Base-by-base conservation (phyloP, 2,888 invertebrate genomes). In the Perithous albicinctus region DNA sequence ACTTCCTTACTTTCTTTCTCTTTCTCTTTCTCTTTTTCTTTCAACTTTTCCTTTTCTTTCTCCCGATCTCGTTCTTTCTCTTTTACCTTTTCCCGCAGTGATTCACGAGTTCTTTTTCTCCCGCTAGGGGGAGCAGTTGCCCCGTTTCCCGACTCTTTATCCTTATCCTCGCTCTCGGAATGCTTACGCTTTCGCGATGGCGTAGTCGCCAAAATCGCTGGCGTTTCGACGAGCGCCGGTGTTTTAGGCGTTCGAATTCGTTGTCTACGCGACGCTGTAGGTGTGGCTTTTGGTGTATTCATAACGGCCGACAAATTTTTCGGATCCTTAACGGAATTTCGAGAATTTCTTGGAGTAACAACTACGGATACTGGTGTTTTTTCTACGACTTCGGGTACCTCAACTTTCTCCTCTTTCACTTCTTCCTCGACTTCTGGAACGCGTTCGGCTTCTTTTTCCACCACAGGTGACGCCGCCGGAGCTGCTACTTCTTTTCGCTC, bases 151-250 rank as follows among this genome's bases (percentile, higher is more conserved):
- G 64, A 46, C 15, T 87, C 88, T 26, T 88, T 88, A 26, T 91
- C 89, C n/a, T 72, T 63, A 0, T 51, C 35, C 46, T 72, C 72
- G 88, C 90, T 92, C 85, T 92, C 92, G 89, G 92, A 92, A 92
- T 91, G 92, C 91, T 92, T 92, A 69, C 92, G 92, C 89, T 93
- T 93, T 73, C 91, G 88, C 20, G 85, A 78, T 23, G 87, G 78
- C 43, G 89, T 87, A 0, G 86, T 85, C 2, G 80, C 72, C 0
- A 82, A 51, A 18, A 69, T 41, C n/a, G 82, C 63, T 15, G 75
- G 66, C 3, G 63, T 20, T 7, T 82, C 82, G 26, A 46, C 59
- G 12, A 38, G 35, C n/a, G 29, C 32, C 3, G 86, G 10, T 1
- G 84, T 76, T 59, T 91, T 91, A 32, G 88, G 85, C n/a, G 87